These are phyloP conservation scores for Cyprinodon tularosa DNA, from an alignment of 2,113 vertebrate species.

Conservation along the genomic window DNA sequence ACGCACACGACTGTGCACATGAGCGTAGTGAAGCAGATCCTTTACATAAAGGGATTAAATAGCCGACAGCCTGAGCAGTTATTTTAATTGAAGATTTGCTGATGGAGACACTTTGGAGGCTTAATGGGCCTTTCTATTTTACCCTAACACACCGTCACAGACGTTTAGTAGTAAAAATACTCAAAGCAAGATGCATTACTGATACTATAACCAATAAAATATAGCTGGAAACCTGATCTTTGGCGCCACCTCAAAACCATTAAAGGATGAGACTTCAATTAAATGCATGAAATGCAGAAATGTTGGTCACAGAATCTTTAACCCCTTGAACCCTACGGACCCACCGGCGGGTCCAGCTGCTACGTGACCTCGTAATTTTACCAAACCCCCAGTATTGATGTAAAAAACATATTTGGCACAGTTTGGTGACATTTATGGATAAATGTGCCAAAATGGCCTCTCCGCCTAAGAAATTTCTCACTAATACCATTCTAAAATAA, in stretches of 20 bases:
- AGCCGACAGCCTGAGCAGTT: constrained; percentile 56
- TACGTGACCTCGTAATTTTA: no score
- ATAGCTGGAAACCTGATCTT: constrained; percentile 28
- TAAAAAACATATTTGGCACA: no score
- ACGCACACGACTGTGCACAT: constrained; percentile 10
- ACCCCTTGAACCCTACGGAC: no score
- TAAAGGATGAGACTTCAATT: not conserved
- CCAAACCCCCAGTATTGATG: no score
- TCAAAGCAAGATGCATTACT: constrained; percentile 19
- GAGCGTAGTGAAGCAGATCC: constrained; percentile 27
- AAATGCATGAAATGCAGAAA: not conserved
- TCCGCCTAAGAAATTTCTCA: no score
- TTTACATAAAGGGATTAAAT: constrained; percentile 76
- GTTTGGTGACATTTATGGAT: no score
- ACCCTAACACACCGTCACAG: constrained; percentile 41
- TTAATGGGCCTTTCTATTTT: constrained; percentile 70
- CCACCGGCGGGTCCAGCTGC: no score
- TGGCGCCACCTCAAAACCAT: constrained; percentile 1
- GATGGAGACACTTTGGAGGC: constrained; percentile 69
- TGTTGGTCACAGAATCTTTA: no score
- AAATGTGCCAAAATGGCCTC: no score
- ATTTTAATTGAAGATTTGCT: constrained; percentile 79
- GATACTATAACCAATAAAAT: constrained; percentile 23
- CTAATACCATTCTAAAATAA: no score
- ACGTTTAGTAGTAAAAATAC: constrained; percentile 55